Percentiles rank a stretch among this genome's conserved stretches.
Conservation (phyloP, 2,113 vertebrate genomes). For the Parus major region DNA sequence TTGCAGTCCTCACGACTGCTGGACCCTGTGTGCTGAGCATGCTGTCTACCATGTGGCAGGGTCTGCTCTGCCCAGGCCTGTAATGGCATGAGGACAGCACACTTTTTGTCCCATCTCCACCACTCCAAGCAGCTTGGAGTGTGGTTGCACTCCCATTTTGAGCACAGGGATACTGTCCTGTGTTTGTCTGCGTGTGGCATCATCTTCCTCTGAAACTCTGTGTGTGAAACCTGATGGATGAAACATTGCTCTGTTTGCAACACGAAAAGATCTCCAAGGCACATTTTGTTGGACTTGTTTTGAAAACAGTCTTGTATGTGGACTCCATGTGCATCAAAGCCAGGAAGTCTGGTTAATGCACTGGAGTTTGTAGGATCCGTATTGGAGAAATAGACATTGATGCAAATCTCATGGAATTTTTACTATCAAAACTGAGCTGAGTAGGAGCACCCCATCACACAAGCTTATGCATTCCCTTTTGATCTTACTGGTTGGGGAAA, state of each 20-base stretch:
- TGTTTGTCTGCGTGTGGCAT: not conserved
- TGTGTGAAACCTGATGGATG: not conserved
- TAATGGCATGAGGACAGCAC: not conserved
- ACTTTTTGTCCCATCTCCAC: not conserved
- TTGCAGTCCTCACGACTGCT: not conserved
- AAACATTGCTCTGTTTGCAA: not conserved
- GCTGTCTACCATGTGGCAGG: not conserved
- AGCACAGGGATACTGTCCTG: not conserved
- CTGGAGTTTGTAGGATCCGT: not conserved
- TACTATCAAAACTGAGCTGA: not conserved
- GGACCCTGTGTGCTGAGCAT: not conserved
- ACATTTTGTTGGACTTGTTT: not conserved
- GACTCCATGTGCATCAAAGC: not conserved
- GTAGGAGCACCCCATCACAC: not conserved
- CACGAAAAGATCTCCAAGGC: not conserved
- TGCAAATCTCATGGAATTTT: not conserved
- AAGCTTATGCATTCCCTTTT: not conserved
- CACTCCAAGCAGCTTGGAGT: not conserved
- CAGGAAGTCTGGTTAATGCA: not conserved
- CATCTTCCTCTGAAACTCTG: not conserved
- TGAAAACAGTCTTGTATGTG: not conserved
- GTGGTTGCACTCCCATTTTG: not conserved
- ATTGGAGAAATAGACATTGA: not conserved
- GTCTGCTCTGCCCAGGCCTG: rapidly evolving
- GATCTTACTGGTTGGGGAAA: not conserved